These are phyloP conservation scores for Xylota sylvarum DNA, from an alignment of 2,888 invertebrate genomes.

Conservation along the genomic window DNA sequence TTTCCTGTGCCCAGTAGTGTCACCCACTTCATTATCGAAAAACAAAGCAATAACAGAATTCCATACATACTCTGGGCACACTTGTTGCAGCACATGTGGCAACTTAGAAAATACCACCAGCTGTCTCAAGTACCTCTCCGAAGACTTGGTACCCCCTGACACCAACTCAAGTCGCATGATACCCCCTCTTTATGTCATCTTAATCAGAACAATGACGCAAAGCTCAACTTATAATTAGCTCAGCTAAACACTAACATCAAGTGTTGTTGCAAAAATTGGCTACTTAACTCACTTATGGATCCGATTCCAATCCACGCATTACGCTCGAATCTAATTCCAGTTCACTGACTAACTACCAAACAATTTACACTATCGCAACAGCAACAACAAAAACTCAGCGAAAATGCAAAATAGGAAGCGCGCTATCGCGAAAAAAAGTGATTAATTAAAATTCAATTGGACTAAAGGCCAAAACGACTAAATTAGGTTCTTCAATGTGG, in stretches of 20 bases:
- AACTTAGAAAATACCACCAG: background rate
- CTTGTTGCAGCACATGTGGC: background rate
- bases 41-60: too few species aligned
- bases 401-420: slow-evolving; percentile 35
- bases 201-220: slow-evolving; percentile 40
- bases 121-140: background rate
- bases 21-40: too few species aligned
- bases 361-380: background rate
- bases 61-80: too few species aligned
- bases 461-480: slow-evolving; percentile 24
- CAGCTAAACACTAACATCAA: slow-evolving; percentile 31
- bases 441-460: slow-evolving; percentile 53
- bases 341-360: slow-evolving; percentile 56
- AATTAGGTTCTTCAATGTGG: background rate
- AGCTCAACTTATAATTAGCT: slow-evolving; percentile 50
- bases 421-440: background rate
- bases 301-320: slow-evolving; percentile 18
- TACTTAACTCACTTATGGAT: slow-evolving; percentile 22
- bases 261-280: slow-evolving; percentile 29
- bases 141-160: background rate
- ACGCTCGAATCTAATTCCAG: slow-evolving; percentile 32
- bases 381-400: background rate
- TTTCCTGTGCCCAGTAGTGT: too few species aligned
- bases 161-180: slow-evolving; percentile 24
- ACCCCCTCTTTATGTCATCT: slow-evolving; percentile 41